phyloP scores from a whole-genome alignment of 2,797 vertebrate genomes.

The Alauda arvensis region DNA sequence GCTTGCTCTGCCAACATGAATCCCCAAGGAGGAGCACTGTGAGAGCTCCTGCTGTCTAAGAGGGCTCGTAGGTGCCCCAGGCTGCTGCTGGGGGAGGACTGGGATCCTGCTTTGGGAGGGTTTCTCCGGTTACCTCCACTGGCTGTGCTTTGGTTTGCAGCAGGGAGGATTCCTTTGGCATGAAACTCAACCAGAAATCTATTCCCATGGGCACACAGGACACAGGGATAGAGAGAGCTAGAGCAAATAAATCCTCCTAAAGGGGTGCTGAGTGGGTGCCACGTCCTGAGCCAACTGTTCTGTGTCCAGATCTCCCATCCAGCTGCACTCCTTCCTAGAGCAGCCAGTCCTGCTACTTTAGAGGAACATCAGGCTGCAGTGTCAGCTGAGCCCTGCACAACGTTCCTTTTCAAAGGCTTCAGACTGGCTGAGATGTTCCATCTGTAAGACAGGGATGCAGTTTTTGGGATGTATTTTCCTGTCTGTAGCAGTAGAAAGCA shows the following conservation, averaged over 20 bases:
- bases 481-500: not conserved
- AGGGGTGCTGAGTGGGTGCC: not conserved
- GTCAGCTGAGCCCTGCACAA: not conserved
- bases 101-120: not conserved
- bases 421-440: not conserved
- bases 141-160: not conserved
- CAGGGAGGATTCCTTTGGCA: not conserved
- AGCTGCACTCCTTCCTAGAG: not conserved
- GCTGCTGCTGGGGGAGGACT: not conserved
- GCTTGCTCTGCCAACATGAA: not conserved
- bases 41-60: not conserved
- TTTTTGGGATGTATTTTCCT: not conserved
- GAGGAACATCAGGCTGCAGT: not conserved
- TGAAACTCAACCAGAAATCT: not conserved
- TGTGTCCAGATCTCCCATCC: not conserved
- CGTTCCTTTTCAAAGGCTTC: not conserved
- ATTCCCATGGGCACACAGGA: not conserved
- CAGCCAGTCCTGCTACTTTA: not conserved
- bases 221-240: not conserved
- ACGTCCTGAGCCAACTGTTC: not conserved
- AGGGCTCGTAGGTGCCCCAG: not conserved
- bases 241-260: not conserved
- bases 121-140: not conserved
- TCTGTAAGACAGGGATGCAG: not conserved
- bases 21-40: not conserved